Evolutionary conservation across 2,797 vertebrate genomes (phyloP).

Genomic region (Harpagifer antarcticus): DNA sequence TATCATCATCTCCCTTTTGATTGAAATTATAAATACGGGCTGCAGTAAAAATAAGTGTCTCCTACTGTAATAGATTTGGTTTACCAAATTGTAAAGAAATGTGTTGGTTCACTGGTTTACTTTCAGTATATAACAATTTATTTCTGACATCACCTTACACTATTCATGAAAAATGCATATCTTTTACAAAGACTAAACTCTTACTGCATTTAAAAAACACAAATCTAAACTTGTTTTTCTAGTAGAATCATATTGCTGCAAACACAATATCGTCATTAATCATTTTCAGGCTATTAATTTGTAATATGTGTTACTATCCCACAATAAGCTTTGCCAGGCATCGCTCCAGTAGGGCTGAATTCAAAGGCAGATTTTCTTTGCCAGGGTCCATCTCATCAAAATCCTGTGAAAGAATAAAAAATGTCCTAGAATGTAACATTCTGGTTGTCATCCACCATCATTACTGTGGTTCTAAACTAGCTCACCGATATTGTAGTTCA

Average conservation of each 20-base stretch:
- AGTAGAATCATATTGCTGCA: not conserved
- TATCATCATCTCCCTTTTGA: not conserved
- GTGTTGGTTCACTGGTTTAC: not conserved
- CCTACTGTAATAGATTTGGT: not conserved
- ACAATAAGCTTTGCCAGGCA: conserved; percentile 11
- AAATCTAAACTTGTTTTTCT: not conserved
- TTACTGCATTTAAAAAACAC: not conserved
- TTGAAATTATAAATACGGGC: not conserved
- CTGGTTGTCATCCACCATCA: not conserved
- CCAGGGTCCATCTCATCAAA: conserved; percentile 27
- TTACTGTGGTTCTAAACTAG: not conserved
- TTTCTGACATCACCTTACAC: not conserved
- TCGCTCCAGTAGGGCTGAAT: conserved; percentile 24
- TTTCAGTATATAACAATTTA: not conserved
- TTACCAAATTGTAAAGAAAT: conserved; percentile 3
- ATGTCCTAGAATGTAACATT: conserved; percentile 5
- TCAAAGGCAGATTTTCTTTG: conserved; percentile 23
- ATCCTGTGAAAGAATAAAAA: conserved; percentile 33
- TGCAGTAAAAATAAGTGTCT: not conserved
- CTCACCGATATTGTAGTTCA: not conserved
- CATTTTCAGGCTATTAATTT: not conserved
- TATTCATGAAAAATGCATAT: not conserved
- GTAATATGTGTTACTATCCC: conserved; percentile 9
- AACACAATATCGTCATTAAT: not conserved
- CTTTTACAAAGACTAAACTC: not conserved